These are phyloP conservation scores for Triops longicaudatus DNA, from an alignment of 1,140 invertebrate genomes.

Conservation along the genomic window DNA sequence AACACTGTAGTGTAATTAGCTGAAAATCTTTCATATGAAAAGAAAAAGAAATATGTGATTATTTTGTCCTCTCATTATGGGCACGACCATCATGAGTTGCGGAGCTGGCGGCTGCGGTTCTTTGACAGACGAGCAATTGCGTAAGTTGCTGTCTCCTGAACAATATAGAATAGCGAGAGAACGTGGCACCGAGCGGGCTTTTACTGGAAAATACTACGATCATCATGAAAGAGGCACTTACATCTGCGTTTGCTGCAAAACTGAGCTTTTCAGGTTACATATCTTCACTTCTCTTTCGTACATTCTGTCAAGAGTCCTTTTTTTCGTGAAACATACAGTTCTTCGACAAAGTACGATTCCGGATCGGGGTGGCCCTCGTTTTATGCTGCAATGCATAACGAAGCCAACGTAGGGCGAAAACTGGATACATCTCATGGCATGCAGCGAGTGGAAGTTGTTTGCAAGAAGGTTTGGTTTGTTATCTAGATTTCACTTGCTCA, in stretches of 20 bases:
- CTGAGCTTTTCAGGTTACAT: conserved; percentile 60
- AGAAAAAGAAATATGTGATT: no score
- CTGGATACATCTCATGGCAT: conserved; percentile 21
- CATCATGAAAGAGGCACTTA: conserved; percentile 79
- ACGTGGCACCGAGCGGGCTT: conserved; percentile 84
- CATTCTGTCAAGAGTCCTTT: not conserved
- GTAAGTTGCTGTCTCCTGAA: conserved; percentile 58
- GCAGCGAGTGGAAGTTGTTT: conserved; percentile 23
- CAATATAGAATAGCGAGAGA: conserved; percentile 94
- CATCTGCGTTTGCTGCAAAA: conserved; percentile 84
- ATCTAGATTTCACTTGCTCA: not conserved
- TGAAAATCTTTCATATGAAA: no score
- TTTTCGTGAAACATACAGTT: conserved; percentile 44
- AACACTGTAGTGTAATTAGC: no score
- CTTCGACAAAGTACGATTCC: conserved; percentile 88
- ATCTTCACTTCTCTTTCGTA: not conserved
- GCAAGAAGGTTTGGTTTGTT: conserved; percentile 23
- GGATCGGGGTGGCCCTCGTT: conserved; percentile 98
- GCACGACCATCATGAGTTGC: not conserved
- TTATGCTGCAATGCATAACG: conserved; percentile 83
- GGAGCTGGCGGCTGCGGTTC: not conserved
- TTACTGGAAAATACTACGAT: conserved; percentile 80
- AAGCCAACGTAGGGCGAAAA: conserved; percentile 67
- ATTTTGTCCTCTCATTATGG: not conserved
- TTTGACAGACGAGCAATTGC: not conserved